phyloP scores from a whole-genome alignment of 1,140 invertebrate genomes.

The Dendrolimus punctatus region DNA sequence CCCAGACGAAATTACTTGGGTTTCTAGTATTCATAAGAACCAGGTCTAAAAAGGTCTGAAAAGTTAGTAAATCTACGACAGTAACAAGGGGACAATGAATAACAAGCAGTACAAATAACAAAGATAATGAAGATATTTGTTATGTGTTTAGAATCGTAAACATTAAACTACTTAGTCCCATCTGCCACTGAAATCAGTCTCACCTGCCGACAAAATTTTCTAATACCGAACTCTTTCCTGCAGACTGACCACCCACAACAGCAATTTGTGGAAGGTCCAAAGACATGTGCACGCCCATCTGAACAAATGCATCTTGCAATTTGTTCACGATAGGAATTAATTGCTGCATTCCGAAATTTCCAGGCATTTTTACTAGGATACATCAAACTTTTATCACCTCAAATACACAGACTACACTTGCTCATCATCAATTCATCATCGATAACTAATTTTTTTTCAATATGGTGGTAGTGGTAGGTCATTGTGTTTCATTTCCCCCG shows the following conservation, averaged over 20 bases:
- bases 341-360: slow-evolving; percentile 95
- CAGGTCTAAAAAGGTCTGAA: no score
- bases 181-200: slow-evolving; percentile 45
- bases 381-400: slow-evolving; percentile 50
- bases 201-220: slow-evolving; percentile 99
- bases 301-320: slow-evolving; percentile 98
- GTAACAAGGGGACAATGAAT: no score
- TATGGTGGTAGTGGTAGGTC: slow-evolving; percentile 64
- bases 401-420: slow-evolving; percentile 50
- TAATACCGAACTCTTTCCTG: slow-evolving; percentile 97
- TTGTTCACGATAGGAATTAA: slow-evolving; percentile 98
- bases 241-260: slow-evolving; percentile 98
- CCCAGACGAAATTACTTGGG: no score
- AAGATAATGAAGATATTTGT: neutral
- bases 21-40: no score
- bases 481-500: slow-evolving; percentile 40
- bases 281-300: slow-evolving; percentile 95
- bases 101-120: neutral
- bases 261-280: slow-evolving; percentile 99
- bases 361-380: slow-evolving; percentile 69
- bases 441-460: slow-evolving; percentile 67
- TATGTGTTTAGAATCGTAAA: neutral
- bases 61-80: no score
- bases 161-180: neutral
- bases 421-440: slow-evolving; percentile 57